Evolutionary conservation across 2,797 vertebrate genomes (phyloP), one percentile per base, ranked within the genome.

Genomic region (Betta splendens): DNA sequence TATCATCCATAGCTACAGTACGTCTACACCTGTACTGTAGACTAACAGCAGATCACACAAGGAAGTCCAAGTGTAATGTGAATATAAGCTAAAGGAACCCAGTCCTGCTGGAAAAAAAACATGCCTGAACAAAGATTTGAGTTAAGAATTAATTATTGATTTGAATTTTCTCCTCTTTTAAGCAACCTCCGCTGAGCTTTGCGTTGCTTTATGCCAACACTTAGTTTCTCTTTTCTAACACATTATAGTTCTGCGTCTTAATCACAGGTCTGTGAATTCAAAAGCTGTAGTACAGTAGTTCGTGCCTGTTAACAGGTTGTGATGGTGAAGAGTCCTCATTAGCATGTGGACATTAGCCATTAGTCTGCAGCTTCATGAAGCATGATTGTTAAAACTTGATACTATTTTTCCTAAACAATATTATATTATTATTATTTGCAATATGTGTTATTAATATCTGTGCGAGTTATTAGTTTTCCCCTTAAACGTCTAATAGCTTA

Each of bases 121-220:
- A 47, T 21, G 13, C 22, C 44, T 5, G 15, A 55, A 15, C 16
- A 37, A 21, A 46, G n/a, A 28, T 5, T 33, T 26, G 6, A 21
- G 31, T 4, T 5, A 3, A 9, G 40, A 49, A n/a, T 38, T 62
- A 43, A 35, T 38, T 25, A 36, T 39, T 40, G 23, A 65, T 48
- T 22, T 40, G 23, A 21, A 21, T 51, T 42, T 53, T 69, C n/a
- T 55, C 20, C 21, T 67, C 39, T 70, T 73, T 51, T 57, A 12
- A 23, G n/a, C 33, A 36, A 44, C 31, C 33, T 32, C 38, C 45
- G 29, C 23, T 1, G 3, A 28, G 55, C 38, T 64, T 42, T 47
- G 36, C 59, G 12, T 8, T n/a, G 12, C 17, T 56, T n/a, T 20
- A 6, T 56, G 55, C 39, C 15, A 61, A 74, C 31, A 44, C 25